These are phyloP conservation scores for Sinodicranocentrus sp. DNA, from an alignment of 2,888 invertebrate genomes.

Conservation along the genomic window DNA sequence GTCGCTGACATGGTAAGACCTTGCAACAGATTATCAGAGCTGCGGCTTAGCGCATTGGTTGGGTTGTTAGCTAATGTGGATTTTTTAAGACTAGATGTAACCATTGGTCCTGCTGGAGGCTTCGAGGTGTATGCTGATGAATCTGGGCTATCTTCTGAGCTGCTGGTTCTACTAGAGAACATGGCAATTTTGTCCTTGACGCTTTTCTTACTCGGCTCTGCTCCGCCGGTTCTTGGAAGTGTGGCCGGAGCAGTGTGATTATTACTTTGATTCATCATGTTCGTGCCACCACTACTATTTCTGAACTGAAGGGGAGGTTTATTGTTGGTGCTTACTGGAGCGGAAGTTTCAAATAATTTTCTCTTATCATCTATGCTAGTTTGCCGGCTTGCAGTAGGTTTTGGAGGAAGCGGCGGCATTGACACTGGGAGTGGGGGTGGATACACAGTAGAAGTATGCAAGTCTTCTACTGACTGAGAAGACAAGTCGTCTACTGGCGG, in stretches of 20 bases:
- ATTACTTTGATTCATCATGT: constrained; percentile 49
- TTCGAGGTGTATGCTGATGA: constrained; percentile 35
- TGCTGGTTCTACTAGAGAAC: constrained; percentile 83
- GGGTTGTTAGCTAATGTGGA: constrained; percentile 38
- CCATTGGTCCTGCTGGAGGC: constrained; percentile 50
- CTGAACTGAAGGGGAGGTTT: constrained; percentile 43
- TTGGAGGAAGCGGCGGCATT: constrained; percentile 78
- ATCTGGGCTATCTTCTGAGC: constrained; percentile 67
- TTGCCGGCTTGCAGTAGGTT: constrained; percentile 60
- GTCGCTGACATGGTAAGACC: constrained; percentile 52
- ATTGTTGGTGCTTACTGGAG: not conserved
- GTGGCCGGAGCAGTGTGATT: constrained; percentile 44
- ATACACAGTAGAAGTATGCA: constrained; percentile 16
- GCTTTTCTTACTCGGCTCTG: constrained; percentile 88
- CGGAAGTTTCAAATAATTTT: constrained; percentile 67
- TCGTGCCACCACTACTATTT: constrained; percentile 39
- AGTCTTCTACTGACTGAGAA: constrained; percentile 43
- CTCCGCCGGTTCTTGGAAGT: constrained; percentile 51
- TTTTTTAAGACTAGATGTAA: constrained; percentile 74
- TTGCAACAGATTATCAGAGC: constrained; percentile 65
- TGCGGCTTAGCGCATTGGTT: constrained; percentile 42
- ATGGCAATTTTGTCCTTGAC: constrained; percentile 92
- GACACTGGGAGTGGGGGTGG: constrained; percentile 78
- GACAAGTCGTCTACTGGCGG: constrained; percentile 74
- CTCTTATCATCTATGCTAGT: constrained; percentile 74